Evolutionary conservation across 2,797 vertebrate species (phyloP).

Genomic region (Nyctibius grandis): DNA sequence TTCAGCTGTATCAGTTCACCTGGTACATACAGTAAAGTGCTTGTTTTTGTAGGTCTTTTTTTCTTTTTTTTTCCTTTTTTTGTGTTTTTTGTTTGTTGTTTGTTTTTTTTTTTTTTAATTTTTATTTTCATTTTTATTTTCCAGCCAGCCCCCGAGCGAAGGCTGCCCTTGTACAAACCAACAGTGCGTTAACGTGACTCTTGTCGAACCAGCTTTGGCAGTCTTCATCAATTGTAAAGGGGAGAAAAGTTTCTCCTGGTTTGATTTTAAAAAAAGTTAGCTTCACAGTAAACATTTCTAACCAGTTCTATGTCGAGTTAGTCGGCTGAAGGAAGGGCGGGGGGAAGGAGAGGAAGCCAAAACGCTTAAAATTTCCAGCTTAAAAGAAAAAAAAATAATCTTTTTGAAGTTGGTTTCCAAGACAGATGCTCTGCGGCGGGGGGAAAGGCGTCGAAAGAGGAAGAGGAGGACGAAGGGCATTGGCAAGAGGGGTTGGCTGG

Average conservation of each 20-base stretch:
- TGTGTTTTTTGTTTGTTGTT: not conserved
- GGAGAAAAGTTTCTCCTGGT: slow-evolving; percentile 43
- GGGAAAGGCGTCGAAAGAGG: not conserved
- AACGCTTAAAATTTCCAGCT: slow-evolving; percentile 41
- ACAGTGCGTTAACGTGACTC: slow-evolving; percentile 23
- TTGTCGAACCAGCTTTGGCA: slow-evolving; percentile 58
- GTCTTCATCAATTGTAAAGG: slow-evolving; percentile 49
- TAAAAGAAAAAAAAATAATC: not conserved
- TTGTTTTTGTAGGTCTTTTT: slow-evolving; percentile 52
- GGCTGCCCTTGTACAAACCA: slow-evolving; percentile 8
- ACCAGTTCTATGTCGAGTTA: slow-evolving; percentile 58
- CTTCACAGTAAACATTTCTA: slow-evolving; percentile 74
- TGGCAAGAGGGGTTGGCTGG: not conserved
- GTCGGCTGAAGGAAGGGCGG: not conserved
- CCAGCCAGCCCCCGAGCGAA: not conserved
- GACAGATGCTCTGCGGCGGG: slow-evolving; percentile 11
- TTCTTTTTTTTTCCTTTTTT: not conserved
- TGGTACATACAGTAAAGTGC: slow-evolving; percentile 78
- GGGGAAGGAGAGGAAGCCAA: not conserved
- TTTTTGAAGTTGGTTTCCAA: slow-evolving; percentile 39
- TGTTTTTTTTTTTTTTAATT: not conserved
- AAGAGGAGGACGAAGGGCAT: not conserved
- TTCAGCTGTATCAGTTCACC: slow-evolving; percentile 72
- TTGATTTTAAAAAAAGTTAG: not conserved
- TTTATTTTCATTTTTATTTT: not conserved